phyloP scores from a whole-genome alignment of 2,113 vertebrate species.

The Phoenicopterus ruber region DNA sequence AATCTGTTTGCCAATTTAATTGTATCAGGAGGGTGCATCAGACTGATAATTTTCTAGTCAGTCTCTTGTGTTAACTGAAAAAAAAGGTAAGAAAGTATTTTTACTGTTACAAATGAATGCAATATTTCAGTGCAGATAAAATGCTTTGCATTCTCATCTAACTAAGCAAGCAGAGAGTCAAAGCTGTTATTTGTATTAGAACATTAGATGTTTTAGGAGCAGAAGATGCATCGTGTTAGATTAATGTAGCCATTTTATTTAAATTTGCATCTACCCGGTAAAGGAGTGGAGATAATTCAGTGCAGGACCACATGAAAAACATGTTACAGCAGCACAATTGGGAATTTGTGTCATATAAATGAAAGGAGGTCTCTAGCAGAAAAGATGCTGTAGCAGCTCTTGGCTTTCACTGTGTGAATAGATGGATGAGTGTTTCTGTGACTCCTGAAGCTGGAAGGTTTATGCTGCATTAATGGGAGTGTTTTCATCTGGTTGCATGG shows the following conservation, averaged over 20 bases:
- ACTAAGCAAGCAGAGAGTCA: not conserved
- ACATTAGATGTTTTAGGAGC: not conserved
- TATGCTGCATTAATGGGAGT: not conserved
- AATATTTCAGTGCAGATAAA: not conserved
- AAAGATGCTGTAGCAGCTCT: constrained; percentile 28
- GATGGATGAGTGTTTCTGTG: constrained; percentile 5
- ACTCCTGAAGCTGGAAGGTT: not conserved
- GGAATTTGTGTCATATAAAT: constrained; percentile 58
- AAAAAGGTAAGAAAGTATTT: not conserved
- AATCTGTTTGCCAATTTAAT: constrained; percentile 53
- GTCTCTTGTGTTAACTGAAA: not conserved
- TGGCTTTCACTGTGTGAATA: not conserved
- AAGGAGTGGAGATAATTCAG: constrained; percentile 27
- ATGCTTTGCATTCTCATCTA: not conserved
- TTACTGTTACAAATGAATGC: not conserved
- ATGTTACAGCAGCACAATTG: constrained; percentile 1
- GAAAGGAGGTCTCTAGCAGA: constrained; percentile 19
- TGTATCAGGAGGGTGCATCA: constrained; percentile 34
- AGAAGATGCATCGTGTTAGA: constrained; percentile 8
- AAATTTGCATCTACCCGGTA: not conserved
- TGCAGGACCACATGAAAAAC: constrained; percentile 21
- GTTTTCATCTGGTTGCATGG: constrained; percentile 19
- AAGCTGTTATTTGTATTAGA: not conserved
- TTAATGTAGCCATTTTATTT: constrained; percentile 21
- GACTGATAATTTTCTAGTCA: not conserved